These are phyloP conservation scores for Glossophaga mutica DNA, from an alignment of 2,797 vertebrate genomes.

Conservation along the genomic window DNA sequence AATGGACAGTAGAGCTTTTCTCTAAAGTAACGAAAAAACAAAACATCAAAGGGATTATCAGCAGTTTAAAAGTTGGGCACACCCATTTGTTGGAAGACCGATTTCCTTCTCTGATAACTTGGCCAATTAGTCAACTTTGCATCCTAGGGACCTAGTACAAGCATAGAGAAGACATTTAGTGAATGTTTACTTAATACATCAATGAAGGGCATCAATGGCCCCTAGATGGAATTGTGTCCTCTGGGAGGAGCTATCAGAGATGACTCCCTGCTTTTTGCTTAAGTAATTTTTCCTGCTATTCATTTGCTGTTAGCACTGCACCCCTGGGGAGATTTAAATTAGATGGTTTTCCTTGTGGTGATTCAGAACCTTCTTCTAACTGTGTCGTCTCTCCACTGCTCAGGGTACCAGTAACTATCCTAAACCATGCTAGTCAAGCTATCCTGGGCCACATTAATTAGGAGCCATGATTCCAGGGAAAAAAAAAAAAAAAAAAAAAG, in stretches of 20 bases:
- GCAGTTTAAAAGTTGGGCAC: not conserved
- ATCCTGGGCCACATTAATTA: not conserved
- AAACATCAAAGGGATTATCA: not conserved
- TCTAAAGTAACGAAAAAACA: not conserved
- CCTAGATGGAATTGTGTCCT: not conserved
- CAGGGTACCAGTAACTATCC: not conserved
- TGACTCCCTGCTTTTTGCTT: not conserved
- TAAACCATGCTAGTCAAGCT: not conserved
- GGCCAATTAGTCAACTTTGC: not conserved
- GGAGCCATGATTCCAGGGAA: not conserved
- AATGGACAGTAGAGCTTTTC: not conserved
- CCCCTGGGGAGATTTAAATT: not conserved
- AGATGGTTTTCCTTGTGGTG: not conserved
- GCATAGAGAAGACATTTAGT: not conserved
- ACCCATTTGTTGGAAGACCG: not conserved
- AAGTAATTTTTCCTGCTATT: not conserved
- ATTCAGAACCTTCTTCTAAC: not conserved
- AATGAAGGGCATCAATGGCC: not conserved
- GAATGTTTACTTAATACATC: not conserved
- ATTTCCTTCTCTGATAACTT: not conserved
- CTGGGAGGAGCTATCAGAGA: not conserved
- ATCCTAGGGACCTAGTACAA: not conserved
- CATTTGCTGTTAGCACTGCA: not conserved
- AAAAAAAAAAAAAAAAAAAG: not conserved
- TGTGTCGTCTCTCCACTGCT: not conserved